Conservation (phyloP, 2,888 invertebrate genomes). For the Phyto melanocephala region DNA sequence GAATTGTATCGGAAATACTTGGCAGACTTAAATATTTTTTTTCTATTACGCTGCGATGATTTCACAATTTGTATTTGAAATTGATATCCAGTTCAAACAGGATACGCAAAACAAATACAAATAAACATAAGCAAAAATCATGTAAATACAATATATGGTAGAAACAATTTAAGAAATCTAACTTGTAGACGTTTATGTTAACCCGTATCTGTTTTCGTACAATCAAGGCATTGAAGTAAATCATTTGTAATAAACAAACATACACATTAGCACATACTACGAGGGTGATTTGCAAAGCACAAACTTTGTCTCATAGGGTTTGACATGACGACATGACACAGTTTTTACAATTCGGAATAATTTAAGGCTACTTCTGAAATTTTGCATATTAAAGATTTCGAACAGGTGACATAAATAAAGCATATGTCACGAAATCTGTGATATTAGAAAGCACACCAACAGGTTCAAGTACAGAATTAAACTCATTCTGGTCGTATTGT, state of each 20-base stretch:
- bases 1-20: background rate
- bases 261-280: background rate
- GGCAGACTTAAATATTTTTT: background rate
- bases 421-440: too few species aligned
- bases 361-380: too few species aligned
- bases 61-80: conserved; percentile 75
- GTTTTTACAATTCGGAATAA: too few species aligned
- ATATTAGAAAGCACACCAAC: too few species aligned
- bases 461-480: too few species aligned
- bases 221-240: conserved; percentile 38
- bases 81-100: conserved; percentile 73
- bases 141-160: background rate
- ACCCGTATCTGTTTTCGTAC: background rate
- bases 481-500: too few species aligned
- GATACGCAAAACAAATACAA: conserved; percentile 2
- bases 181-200: background rate
- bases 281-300: background rate
- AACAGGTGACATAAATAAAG: too few species aligned
- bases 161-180: conserved; percentile 26
- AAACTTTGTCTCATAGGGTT: too few species aligned
- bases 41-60: conserved; percentile 44
- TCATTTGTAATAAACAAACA: conserved; percentile 29
- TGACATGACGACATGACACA: too few species aligned
- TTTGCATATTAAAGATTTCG: too few species aligned
- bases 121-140: background rate